Evolutionary conservation across 2,797 vertebrate genomes (phyloP), one percentile per base, ranked within the genome.

Genomic region (Danio albolineatus): DNA sequence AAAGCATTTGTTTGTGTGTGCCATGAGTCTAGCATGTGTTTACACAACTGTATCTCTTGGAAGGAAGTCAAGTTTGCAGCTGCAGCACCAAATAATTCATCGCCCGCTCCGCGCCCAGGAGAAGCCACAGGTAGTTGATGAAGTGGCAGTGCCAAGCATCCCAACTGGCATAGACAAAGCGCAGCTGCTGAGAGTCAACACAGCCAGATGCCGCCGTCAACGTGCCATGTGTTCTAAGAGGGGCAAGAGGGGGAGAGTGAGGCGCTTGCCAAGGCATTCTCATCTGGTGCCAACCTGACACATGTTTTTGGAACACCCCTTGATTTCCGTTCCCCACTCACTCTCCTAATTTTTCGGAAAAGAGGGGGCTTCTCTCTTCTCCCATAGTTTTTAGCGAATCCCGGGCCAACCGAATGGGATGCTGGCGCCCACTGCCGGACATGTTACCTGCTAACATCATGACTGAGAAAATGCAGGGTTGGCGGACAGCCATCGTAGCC

Each of bases 71-170:
- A 90, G 89, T 94, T 94, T 93, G 90, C 93, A 93, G 92, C 93
- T 92, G 91, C 90, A 90, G 90, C 89, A 80, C 89, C 70, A 90
- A 95, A 95, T 95, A 93, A 94, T 94, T 94, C 90, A 94, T 92
- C 21, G 87, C 89, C 87, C 84, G 86, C 89, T 91, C 89, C 90
- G 89, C 92, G 91, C 92, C 92, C 92, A 87, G 88, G 91, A 93
- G 91, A 91, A 94, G 92, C 95, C 91, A 95, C 95, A 95, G 95
- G 95, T 94, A 95, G 94, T 93, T 95, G 93, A 95, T 92, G 92
- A 95, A 95, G 93, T 94, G 92, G 92, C 93, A 88, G 91, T 94
- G 94, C 94, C 94, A 95, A 94, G 92, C 91, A 91, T 94, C 93
- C 94, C 94, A 95, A 95, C 93, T 95, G 94, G 94, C 88, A 89